A percentile compares a stretch with the other conserved stretches of the same genome.
Evolutionary conservation across 2,888 invertebrate genomes (phyloP).

Genomic region (Ophonus ardosiacus): DNA sequence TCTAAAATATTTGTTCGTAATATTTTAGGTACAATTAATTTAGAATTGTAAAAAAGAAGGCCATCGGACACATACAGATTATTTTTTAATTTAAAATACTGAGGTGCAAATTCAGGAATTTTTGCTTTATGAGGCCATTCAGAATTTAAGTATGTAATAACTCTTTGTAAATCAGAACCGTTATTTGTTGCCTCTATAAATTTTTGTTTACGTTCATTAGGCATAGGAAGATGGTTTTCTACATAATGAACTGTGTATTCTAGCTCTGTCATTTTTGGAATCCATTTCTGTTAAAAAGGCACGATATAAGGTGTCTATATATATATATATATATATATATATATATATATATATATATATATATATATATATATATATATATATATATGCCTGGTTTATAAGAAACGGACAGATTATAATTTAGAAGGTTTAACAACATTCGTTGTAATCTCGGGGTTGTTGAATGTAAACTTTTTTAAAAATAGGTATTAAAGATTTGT

Average conservation of each 20-base stretch:
- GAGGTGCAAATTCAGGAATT: too few species aligned
- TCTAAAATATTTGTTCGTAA: background rate
- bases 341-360: too few species aligned
- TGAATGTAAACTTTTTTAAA: background rate
- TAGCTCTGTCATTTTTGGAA: constrained; percentile 20
- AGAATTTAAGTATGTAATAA: too few species aligned
- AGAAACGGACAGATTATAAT: background rate
- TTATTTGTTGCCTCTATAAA: background rate
- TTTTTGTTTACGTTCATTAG: background rate
- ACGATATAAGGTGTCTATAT: too few species aligned
- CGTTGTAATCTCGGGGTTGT: background rate
- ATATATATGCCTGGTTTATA: background rate
- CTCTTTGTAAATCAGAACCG: background rate
- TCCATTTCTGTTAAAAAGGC: background rate
- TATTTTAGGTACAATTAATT: background rate
- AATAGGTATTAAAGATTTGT: background rate
- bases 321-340: too few species aligned
- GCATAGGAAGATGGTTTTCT: constrained; percentile 3
- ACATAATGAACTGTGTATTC: background rate
- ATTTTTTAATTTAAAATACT: background rate
- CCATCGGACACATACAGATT: background rate
- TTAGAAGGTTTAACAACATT: constrained; percentile 13
- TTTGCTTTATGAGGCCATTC: too few species aligned
- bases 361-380: too few species aligned
- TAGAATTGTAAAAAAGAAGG: background rate